phyloP scores from a whole-genome alignment of 2,797 vertebrate species.

The Passerculus sandwichensis region DNA sequence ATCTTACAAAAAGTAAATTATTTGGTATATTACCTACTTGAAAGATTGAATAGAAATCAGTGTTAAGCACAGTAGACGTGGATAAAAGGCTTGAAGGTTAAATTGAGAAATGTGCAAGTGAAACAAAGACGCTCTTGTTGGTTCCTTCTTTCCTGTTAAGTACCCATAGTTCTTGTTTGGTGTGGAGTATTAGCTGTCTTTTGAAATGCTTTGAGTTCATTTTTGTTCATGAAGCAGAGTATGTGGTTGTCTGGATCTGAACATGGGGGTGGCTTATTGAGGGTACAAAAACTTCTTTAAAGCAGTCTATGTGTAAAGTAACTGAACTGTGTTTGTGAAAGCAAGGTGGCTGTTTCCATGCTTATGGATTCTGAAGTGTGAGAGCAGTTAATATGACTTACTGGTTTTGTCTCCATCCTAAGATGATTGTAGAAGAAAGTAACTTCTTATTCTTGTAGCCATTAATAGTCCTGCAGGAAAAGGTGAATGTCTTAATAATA shows the following conservation, averaged over 20 bases:
- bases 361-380: background rate
- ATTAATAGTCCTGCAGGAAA: background rate
- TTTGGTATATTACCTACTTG: background rate
- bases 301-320: background rate
- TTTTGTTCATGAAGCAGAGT: background rate
- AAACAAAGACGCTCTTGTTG: background rate
- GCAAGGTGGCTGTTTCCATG: background rate
- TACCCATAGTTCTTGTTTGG: background rate
- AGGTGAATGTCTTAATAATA: background rate
- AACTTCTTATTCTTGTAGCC: background rate
- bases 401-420: background rate
- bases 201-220: background rate
- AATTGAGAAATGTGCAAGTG: background rate
- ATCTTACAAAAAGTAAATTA: background rate
- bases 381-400: background rate
- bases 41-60: background rate
- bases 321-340: background rate
- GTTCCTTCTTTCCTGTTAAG: background rate
- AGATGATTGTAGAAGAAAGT: background rate
- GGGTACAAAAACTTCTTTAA: background rate
- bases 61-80: background rate
- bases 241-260: background rate
- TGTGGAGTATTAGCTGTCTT: background rate
- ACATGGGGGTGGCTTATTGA: rapidly evolving
- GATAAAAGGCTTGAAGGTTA: background rate